These are phyloP conservation scores for Drosophila albomicans DNA, from an alignment of 1,140 invertebrate species.

Conservation along the genomic window DNA sequence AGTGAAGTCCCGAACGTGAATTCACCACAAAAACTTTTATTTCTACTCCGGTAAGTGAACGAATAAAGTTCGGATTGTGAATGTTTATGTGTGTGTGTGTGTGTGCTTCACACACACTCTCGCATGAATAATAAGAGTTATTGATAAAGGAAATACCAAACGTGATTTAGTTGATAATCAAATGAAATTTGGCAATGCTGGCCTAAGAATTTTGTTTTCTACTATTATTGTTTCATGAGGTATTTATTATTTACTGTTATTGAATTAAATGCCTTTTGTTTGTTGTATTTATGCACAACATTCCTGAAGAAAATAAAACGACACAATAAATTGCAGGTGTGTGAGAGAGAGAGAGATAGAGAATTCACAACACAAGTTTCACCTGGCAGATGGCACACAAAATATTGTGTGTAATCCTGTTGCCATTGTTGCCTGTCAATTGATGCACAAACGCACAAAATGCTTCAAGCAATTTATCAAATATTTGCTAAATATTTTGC, in stretches of 20 bases:
- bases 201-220: constrained; percentile 10
- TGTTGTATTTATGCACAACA: constrained; percentile 9
- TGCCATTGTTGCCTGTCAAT: constrained; percentile 13
- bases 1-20: constrained; percentile 24
- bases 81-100: background rate
- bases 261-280: constrained; percentile 23
- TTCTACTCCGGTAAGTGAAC: constrained; percentile 31
- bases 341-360: background rate
- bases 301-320: constrained; percentile 5
- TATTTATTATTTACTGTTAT: constrained; percentile 34
- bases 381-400: background rate
- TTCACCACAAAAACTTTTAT: constrained; percentile 26
- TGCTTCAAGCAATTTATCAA: constrained; percentile 50
- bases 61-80: constrained; percentile 13
- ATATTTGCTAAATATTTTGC: constrained; percentile 53
- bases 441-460: constrained; percentile 10
- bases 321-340: constrained; percentile 5
- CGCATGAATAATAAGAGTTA: constrained; percentile 6
- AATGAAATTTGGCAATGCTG: constrained; percentile 17
- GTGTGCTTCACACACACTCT: background rate
- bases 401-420: constrained; percentile 2
- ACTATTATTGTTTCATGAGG: constrained; percentile 18
- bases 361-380: constrained; percentile 1
- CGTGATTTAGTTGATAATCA: constrained; percentile 26
- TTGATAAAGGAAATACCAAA: constrained; percentile 10